Percentiles rank a stretch among this genome's conserved stretches.
phyloP scores from a whole-genome alignment of 2,797 vertebrate genomes.

The Spinibarbus caldwelli region DNA sequence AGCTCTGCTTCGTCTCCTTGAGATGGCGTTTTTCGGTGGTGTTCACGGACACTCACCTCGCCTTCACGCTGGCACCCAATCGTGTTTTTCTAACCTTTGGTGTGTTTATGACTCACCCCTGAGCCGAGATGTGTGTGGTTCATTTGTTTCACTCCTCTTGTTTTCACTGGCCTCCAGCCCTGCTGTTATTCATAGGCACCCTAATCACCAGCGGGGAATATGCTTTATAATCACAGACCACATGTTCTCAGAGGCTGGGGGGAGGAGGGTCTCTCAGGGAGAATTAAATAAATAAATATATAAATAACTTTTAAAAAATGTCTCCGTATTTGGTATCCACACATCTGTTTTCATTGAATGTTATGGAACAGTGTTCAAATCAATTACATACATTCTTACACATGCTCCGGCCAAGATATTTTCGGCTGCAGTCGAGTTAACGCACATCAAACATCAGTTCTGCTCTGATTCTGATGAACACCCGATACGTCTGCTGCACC shows the following conservation, averaged over 20 bases:
- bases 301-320: conserved; percentile 53
- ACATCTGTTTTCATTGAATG: conserved; percentile 60
- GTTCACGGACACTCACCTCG: conserved; percentile 29
- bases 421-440: conserved; percentile 49
- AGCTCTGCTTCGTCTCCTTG: conserved; percentile 10
- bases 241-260: conserved; percentile 64
- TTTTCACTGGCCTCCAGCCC: conserved; percentile 77
- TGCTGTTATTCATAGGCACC: conserved; percentile 80
- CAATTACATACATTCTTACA: conserved; percentile 52
- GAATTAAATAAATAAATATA: conserved; percentile 58
- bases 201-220: conserved; percentile 72
- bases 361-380: conserved; percentile 58
- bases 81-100: conserved; percentile 76
- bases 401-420: conserved; percentile 45
- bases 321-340: conserved; percentile 50
- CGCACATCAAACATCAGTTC: conserved; percentile 51
- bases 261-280: conserved; percentile 26
- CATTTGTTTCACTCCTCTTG: conserved; percentile 77
- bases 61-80: conserved; percentile 53
- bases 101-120: conserved; percentile 78
- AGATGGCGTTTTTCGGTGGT: conserved; percentile 23
- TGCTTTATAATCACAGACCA: conserved; percentile 73
- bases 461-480: conserved; percentile 40
- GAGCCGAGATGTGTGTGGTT: conserved; percentile 75
- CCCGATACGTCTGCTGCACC: conserved; percentile 38